Evolutionary conservation across 2,113 vertebrate species (phyloP), one percentile per base, ranked within the genome.

Genomic region (Polypterus senegalus): DNA sequence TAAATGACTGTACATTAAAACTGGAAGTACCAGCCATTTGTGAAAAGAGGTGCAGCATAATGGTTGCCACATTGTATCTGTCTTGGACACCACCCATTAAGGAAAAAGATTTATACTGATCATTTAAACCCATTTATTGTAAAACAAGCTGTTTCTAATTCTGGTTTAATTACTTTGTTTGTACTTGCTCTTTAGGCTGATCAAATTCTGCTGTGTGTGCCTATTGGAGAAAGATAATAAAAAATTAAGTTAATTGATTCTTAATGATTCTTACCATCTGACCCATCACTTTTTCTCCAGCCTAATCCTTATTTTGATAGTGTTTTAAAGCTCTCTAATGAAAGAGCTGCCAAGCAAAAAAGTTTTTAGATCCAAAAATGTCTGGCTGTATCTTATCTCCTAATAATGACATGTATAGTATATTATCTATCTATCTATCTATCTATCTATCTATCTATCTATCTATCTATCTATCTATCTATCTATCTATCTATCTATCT

Each of bases 111-210:
- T 44, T 57, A 57, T 57, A 43, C 46, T 6, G 5, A 5, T 6
- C 27, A 27, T 57, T 57, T 57, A 11, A 57, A 57, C 56, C 11
- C 5, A 45, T 57, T 43, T 57, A 57, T 57, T 57, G 56, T 11
- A 57, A 57, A 57, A 57, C 27, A 57, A 57, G 56, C 56, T 44
- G n/a, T 57, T 57, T 57, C 56, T 57, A 57, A 57, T 57, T 27
- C 27, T 45, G 6, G 56, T 11, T 27, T 57, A 57, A 57, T 57
- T 57, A 57, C 27, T 57, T 45, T 57, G 56, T 9, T 57, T 57
- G 56, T 44, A 11, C 5, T 43, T 57, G 56, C 27, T 3, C 6
- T 4, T 57, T 57, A 57, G 27, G 10, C n/a, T 44, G 56, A 57
- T 7, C 5, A 44, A 57, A 44, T 57, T 57, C 56, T 57, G 11